Conservation (phyloP, 2,888 invertebrate genomes). For the Hemistola chrysoprasaria region DNA sequence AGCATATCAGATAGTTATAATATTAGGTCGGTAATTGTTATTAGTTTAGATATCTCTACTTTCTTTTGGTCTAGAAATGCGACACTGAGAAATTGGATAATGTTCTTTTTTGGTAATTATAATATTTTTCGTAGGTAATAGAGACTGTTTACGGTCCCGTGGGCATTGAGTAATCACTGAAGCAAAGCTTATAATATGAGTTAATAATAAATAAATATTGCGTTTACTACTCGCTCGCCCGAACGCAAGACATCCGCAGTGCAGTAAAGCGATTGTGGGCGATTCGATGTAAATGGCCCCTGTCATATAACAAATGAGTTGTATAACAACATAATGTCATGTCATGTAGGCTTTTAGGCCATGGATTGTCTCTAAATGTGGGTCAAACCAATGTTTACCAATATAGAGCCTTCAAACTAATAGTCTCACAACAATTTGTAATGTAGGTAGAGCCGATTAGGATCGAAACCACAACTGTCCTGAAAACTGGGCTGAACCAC, state of each 20-base stretch:
- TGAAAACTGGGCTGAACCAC: constrained; percentile 13
- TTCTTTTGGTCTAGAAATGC: constrained; percentile 17
- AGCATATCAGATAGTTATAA: constrained; percentile 24
- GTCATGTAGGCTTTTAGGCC: constrained; percentile 59
- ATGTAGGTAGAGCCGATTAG: constrained; percentile 5
- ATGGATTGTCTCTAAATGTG: constrained; percentile 45
- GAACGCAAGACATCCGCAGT: constrained; percentile 21
- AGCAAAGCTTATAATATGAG: constrained; percentile 12
- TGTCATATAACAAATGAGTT: constrained; percentile 36
- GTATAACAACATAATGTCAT: constrained; percentile 36
- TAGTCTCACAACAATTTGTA: constrained; percentile 14
- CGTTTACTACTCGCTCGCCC: constrained; percentile 15
- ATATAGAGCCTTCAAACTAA: constrained; percentile 18
- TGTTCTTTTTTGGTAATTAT: too few species aligned
- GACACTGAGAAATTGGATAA: constrained; percentile 16
- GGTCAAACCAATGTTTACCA: constrained; percentile 44
- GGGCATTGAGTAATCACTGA: constrained; percentile 13
- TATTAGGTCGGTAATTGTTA: constrained; percentile 22
- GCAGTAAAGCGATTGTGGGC: constrained; percentile 36
- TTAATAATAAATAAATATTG: constrained; percentile 14
- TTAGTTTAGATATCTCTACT: constrained; percentile 10
- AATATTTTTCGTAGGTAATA: too few species aligned
- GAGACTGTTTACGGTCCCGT: constrained; percentile 9
- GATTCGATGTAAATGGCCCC: constrained; percentile 30
- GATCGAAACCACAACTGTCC: constrained; percentile 11